Percentiles rank a stretch among this genome's conserved stretches.
phyloP scores from a whole-genome alignment of 2,888 invertebrate species.

The Siphonodentalium dalli region DNA sequence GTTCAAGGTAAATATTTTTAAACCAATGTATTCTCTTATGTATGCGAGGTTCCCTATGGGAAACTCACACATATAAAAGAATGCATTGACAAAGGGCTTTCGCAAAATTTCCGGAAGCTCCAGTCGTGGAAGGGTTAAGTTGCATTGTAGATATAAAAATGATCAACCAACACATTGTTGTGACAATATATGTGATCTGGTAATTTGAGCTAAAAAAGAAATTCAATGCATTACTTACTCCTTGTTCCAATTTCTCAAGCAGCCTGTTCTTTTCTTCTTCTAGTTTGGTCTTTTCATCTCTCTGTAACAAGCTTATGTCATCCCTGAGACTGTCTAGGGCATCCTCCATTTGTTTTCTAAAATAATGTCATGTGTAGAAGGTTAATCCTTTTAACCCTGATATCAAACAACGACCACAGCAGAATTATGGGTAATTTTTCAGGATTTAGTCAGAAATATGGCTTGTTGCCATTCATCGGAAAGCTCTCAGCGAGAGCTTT shows the following conservation, averaged over 20 bases:
- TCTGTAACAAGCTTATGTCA: slow-evolving; percentile 50
- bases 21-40: too few relatives aligned
- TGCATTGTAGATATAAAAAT: background rate
- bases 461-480: too few relatives aligned
- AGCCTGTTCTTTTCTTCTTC: slow-evolving; percentile 52
- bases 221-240: slow-evolving; percentile 34
- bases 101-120: too few relatives aligned
- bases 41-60: too few relatives aligned
- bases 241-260: slow-evolving; percentile 43
- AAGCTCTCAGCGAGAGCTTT: too few relatives aligned
- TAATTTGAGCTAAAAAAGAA: background rate
- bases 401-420: background rate
- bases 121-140: too few relatives aligned
- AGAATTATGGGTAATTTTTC: too few relatives aligned
- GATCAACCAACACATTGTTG: background rate
- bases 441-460: too few relatives aligned
- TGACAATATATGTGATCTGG: background rate
- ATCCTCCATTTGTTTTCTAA: slow-evolving; percentile 50
- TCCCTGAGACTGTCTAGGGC: slow-evolving; percentile 48
- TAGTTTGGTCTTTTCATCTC: slow-evolving; percentile 50
- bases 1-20: too few relatives aligned
- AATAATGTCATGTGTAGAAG: background rate
- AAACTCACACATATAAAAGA: too few relatives aligned
- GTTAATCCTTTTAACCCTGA: too few relatives aligned
- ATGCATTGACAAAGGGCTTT: too few relatives aligned